Percentiles rank a stretch among this genome's conserved stretches.
phyloP scores from a whole-genome alignment of 2,113 vertebrate species.

The Gymnorhina tibicen region DNA sequence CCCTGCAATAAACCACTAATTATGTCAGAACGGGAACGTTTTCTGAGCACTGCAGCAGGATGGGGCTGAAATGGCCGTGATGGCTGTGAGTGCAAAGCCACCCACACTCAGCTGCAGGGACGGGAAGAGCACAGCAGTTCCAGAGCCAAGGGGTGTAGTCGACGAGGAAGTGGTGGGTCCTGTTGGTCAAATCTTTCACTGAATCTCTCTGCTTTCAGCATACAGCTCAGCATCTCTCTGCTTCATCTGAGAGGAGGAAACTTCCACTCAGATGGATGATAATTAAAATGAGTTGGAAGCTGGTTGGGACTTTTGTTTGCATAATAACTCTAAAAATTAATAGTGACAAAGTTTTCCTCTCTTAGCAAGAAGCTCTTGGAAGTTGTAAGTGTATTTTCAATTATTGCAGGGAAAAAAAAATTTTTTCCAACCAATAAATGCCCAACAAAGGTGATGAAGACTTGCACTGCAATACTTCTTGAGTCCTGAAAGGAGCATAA shows the following conservation, averaged over 20 bases:
- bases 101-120: neutral
- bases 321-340: neutral
- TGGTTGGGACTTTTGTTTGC: neutral
- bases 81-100: neutral
- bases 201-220: neutral
- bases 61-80: neutral
- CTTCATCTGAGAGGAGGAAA: neutral
- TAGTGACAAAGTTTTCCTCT: neutral
- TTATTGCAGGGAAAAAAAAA: neutral
- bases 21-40: neutral
- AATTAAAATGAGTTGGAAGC: neutral
- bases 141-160: neutral
- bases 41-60: neutral
- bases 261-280: neutral
- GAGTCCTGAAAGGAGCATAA: neutral
- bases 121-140: neutral
- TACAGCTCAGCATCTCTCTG: neutral
- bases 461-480: neutral
- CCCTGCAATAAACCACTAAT: slow-evolving; percentile 21
- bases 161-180: neutral
- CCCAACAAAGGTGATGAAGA: neutral
- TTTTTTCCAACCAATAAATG: neutral
- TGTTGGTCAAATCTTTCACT: neutral
- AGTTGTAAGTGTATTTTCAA: neutral
- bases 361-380: neutral